These are phyloP conservation scores for Darevskia mixta DNA, from an alignment of 2,797 vertebrate species.

Conservation along the genomic window DNA sequence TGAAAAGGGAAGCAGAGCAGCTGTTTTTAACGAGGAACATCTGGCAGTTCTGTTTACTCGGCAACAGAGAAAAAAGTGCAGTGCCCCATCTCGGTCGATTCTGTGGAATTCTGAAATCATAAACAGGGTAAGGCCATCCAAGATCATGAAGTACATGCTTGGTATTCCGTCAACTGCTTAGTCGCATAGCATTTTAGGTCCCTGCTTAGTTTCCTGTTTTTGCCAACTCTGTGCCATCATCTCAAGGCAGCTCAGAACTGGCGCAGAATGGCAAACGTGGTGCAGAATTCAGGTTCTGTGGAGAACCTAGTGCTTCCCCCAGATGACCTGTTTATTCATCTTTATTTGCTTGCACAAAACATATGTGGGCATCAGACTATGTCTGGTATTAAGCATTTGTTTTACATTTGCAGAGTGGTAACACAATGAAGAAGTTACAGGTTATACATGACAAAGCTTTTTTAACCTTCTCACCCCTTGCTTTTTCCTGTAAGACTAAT, in stretches of 20 bases:
- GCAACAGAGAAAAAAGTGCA: background rate
- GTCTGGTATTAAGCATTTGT: too few relatives aligned
- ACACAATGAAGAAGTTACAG: too few relatives aligned
- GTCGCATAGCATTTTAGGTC: too few relatives aligned
- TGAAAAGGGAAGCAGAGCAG: background rate
- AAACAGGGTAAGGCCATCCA: background rate
- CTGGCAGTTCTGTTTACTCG: background rate
- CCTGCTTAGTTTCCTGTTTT: background rate
- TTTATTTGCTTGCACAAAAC: too few relatives aligned
- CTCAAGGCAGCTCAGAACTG: background rate
- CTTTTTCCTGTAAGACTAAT: too few relatives aligned
- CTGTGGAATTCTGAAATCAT: background rate
- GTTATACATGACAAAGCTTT: too few relatives aligned
- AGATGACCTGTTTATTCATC: too few relatives aligned
- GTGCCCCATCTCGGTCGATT: background rate
- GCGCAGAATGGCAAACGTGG: background rate
- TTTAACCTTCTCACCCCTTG: too few relatives aligned
- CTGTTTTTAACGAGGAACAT: background rate
- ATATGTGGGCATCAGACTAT: too few relatives aligned
- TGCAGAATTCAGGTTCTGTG: background rate
- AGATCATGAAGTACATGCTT: background rate
- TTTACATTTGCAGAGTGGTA: too few relatives aligned
- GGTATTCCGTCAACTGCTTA: background rate
- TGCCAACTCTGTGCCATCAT: background rate
- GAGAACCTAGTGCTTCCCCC: too few relatives aligned